Evolutionary conservation across 1,140 invertebrate genomes (phyloP).

Genomic region (Drosophila ohnishii): DNA sequence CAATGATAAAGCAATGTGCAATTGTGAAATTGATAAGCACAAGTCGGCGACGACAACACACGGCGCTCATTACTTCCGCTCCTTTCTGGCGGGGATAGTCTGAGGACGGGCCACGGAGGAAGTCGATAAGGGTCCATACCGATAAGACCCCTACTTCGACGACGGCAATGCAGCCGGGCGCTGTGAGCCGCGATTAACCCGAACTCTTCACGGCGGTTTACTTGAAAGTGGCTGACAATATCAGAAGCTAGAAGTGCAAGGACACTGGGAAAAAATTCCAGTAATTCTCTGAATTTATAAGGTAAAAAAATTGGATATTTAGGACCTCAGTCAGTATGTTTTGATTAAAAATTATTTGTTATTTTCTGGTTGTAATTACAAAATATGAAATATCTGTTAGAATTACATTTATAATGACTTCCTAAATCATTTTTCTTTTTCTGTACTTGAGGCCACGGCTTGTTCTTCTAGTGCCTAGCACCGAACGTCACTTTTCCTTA

Average conservation of each 20-base stretch:
- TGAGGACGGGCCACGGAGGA: conserved; percentile 16
- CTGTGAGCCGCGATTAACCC: conserved; percentile 28
- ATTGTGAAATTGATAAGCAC: conserved; percentile 58
- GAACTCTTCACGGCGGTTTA: conserved; percentile 20
- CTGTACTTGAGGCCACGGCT: neutral
- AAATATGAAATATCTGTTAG: neutral
- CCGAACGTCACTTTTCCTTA: conserved; percentile 64
- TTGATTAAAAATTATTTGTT: neutral
- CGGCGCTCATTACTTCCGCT: conserved; percentile 48
- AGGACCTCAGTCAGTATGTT: no score
- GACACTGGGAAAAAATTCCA: neutral
- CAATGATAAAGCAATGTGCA: conserved; percentile 46
- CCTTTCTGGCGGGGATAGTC: neutral
- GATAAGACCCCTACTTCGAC: conserved; percentile 22
- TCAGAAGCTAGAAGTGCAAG: conserved; percentile 18
- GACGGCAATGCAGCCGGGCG: conserved; percentile 8
- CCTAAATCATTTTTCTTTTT: neutral
- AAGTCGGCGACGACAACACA: conserved; percentile 30
- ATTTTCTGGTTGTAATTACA: no score
- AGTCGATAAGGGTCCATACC: conserved; percentile 38
- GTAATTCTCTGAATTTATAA: neutral
- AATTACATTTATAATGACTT: neutral
- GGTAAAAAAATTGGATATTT: neutral
- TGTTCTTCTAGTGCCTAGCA: conserved; percentile 58
- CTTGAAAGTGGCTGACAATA: conserved; percentile 35